These are phyloP conservation scores for Drosophila persimilis DNA, from an alignment of 1,140 invertebrate genomes.

Conservation along the genomic window DNA sequence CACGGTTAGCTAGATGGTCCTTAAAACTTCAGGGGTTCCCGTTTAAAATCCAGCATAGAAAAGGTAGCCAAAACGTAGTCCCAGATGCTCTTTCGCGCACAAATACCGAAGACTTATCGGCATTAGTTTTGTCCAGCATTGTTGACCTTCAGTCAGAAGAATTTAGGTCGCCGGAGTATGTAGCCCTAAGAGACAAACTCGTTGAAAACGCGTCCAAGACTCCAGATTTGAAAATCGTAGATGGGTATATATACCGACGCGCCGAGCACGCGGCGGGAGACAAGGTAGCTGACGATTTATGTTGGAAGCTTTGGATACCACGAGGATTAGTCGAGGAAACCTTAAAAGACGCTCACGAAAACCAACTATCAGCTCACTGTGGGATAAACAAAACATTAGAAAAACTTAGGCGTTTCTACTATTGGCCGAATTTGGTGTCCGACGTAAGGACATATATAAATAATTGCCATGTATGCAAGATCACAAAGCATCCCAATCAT, in stretches of 20 bases:
- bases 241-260: constrained; percentile 2
- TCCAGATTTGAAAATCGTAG: constrained; percentile 5
- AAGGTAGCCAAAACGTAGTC: constrained; percentile 6
- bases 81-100: constrained; percentile 8
- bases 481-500: too few species aligned
- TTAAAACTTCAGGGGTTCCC: not conserved
- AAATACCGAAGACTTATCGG: constrained; percentile 10
- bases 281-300: constrained; percentile 1
- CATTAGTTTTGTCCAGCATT: not conserved
- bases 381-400: constrained; percentile 9
- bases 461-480: too few species aligned
- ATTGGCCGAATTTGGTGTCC: constrained; percentile 9
- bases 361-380: not conserved
- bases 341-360: not conserved
- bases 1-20: constrained; percentile 6
- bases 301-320: constrained; percentile 12
- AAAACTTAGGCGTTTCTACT: constrained; percentile 4
- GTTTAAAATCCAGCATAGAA: constrained; percentile 4
- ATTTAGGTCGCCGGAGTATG: not conserved
- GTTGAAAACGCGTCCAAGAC: not conserved
- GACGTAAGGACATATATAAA: not conserved
- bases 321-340: constrained; percentile 2
- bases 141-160: constrained; percentile 1
- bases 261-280: constrained; percentile 6
- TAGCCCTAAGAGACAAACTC: not conserved